Evolutionary conservation across 2,888 invertebrate genomes (phyloP).

Genomic region (Epirrita christyi): DNA sequence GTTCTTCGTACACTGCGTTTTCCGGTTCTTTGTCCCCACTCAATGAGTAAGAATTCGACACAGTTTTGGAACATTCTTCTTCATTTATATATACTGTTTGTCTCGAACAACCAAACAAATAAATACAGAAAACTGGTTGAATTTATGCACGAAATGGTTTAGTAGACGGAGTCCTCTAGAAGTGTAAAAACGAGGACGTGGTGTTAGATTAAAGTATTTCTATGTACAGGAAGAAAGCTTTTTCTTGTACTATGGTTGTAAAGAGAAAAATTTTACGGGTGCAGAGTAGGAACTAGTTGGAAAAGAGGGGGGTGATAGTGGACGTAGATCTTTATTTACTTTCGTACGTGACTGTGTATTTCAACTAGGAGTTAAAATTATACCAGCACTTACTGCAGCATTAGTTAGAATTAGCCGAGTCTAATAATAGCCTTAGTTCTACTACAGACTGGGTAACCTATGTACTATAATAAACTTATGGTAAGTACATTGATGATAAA

Average conservation of each 20-base stretch:
- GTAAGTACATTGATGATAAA: no score
- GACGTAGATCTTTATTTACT: constrained; percentile 66
- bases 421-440: constrained; percentile 6
- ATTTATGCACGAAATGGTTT: neutral
- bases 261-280: constrained; percentile 77
- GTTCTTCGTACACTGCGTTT: no score
- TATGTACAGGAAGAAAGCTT: constrained; percentile 63
- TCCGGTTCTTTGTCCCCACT: no score
- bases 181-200: constrained; percentile 47
- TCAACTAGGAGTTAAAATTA: constrained; percentile 37
- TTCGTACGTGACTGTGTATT: constrained; percentile 69
- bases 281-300: constrained; percentile 36
- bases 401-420: constrained; percentile 19
- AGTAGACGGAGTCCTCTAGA: constrained; percentile 10
- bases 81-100: no score
- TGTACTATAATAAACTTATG: no score
- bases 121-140: neutral
- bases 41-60: no score
- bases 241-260: constrained; percentile 73
- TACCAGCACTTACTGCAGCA: constrained; percentile 5
- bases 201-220: constrained; percentile 56
- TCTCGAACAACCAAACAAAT: neutral
- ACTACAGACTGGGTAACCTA: no score
- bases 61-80: no score
- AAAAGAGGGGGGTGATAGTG: constrained; percentile 31